Conservation (phyloP, 1,140 invertebrate species). For the Mycetomoellerius zeteki region DNA sequence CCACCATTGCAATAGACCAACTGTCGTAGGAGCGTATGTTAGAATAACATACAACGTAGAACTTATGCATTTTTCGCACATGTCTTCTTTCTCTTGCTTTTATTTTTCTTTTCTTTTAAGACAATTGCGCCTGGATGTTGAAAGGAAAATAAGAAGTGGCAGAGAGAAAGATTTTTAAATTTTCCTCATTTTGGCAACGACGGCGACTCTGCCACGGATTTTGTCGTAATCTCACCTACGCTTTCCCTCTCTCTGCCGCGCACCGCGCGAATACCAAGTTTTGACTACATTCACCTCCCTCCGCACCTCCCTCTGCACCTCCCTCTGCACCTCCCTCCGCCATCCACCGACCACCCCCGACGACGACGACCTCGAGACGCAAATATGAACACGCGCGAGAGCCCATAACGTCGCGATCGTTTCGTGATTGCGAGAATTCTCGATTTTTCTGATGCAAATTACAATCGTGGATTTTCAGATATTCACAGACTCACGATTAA, state of each 20-base stretch:
- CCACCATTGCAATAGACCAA: neutral
- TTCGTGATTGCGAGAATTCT: constrained; percentile 34
- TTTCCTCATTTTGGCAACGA: constrained; percentile 35
- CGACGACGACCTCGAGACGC: constrained; percentile 59
- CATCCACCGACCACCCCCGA: constrained; percentile 30
- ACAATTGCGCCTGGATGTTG: constrained; percentile 23
- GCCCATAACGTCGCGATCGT: constrained; percentile 33
- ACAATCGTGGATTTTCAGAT: neutral
- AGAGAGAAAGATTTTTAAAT: constrained; percentile 37
- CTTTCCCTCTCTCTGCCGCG: constrained; percentile 34
- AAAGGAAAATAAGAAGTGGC: constrained; percentile 27
- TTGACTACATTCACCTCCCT: constrained; percentile 37
- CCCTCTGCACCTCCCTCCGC: neutral
- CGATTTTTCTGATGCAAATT: constrained; percentile 40
- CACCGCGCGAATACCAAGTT: constrained; percentile 42
- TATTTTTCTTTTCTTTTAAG: neutral
- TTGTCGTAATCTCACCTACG: constrained; percentile 75
- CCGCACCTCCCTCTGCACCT: neutral
- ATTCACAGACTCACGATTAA: constrained; percentile 7
- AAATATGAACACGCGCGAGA: constrained; percentile 57
- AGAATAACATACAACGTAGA: neutral
- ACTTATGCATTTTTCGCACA: neutral
- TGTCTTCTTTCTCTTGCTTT: neutral
- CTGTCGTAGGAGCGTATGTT: neutral
- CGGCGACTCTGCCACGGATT: constrained; percentile 76